A percentile compares a stretch with the other conserved stretches of the same genome.
phyloP scores from a whole-genome alignment of 1,140 invertebrate genomes.

The Drosophila athabasca region DNA sequence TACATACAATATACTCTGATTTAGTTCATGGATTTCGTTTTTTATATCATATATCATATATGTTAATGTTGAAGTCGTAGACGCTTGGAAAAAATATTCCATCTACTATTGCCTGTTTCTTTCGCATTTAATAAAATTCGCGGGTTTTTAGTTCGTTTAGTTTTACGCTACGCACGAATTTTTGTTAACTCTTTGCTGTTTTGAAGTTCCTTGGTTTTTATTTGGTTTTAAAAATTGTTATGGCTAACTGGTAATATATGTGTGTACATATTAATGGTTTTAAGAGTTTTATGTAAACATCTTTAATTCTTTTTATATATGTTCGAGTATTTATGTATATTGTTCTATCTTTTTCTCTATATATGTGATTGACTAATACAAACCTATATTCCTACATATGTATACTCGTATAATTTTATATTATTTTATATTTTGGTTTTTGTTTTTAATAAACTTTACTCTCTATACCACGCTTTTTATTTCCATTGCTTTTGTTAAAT shows the following conservation, averaged over 20 bases:
- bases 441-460: too few species aligned
- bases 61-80: too few species aligned
- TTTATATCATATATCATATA: too few species aligned
- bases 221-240: slow-evolving; percentile 65
- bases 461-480: slow-evolving; percentile 24
- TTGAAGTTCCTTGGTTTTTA: slow-evolving; percentile 44
- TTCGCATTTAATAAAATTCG: too few species aligned
- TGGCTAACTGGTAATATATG: slow-evolving; percentile 49
- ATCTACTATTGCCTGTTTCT: too few species aligned
- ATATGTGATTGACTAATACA: not conserved
- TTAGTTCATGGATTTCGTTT: too few species aligned
- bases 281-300: slow-evolving; percentile 19
- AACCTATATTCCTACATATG: slow-evolving; percentile 1
- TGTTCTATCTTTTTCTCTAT: too few species aligned
- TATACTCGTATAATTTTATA: slow-evolving; percentile 22
- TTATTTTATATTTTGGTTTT: slow-evolving; percentile 20
- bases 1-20: too few species aligned
- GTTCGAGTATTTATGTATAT: too few species aligned
- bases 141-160: slow-evolving; percentile 13
- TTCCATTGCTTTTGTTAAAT: slow-evolving; percentile 48
- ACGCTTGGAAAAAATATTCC: too few species aligned
- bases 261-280: slow-evolving; percentile 15
- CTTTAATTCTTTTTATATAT: slow-evolving; percentile 8
- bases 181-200: slow-evolving; percentile 76
- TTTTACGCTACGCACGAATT: slow-evolving; percentile 72